Base-by-base conservation (phyloP, 2,888 invertebrate species). In the Blomia tropicalis region DNA sequence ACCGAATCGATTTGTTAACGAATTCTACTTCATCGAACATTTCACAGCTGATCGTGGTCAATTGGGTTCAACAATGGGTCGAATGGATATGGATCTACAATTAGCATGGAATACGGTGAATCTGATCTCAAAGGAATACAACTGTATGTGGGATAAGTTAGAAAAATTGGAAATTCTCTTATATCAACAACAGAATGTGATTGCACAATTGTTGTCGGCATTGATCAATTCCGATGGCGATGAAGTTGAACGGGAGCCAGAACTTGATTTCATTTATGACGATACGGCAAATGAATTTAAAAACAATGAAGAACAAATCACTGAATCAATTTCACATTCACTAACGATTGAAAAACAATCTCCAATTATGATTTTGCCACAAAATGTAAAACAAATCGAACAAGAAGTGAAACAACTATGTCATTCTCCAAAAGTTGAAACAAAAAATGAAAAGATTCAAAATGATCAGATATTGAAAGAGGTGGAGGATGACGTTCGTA, bases 101-200 rank as follows among this genome's bases (percentile, higher is more conserved):
- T 89, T 88, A 72, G 90, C 91, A 22, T 91, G 90, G 90, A 80
- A 89, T 67, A 89, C 90, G 2, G 78, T 91, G 62, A 90, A 91
- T 72, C 78, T 91, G 60, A 80, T 91, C 32, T 88, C 88, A 43
- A 87, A 87, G 71, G 91, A 91, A 73, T 91, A 90, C 71, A 85
- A 89, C 60, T 85, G 87, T 73, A 91, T 91, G 85, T 91, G 90
- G 89, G 86, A 87, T 71, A 79, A 89, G 51, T 77, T 91, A 65
- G 90, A 91, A 71, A 86, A 89, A 73, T 77, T 91, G 30, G 90
- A 91, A 73, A 81, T 85, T 25, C 79, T 90, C 65, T 80, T 90
- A 25, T 70, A 84, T 73, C 89, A 90, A 72, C 91, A 91, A 73
- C 90, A 90, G 73, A 84, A 85, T 69, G 88, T 90, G 47, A 88